Conservation (phyloP, 2,113 vertebrate genomes). For the Cyrtonyx montezumae region DNA sequence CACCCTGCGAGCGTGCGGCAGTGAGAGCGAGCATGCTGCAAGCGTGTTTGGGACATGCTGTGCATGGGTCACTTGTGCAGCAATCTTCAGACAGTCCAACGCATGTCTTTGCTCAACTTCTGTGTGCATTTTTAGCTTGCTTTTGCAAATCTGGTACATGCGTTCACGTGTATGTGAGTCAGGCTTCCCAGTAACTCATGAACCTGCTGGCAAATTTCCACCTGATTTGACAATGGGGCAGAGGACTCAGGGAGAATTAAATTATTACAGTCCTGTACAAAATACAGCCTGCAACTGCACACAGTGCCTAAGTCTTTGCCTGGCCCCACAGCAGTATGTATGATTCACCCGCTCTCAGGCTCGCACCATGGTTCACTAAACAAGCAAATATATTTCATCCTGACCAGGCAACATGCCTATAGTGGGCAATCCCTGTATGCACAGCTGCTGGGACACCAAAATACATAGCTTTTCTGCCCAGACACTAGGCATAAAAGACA, state of each 20-base stretch:
- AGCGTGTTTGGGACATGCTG: accelerated
- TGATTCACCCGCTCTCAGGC: constrained; percentile 16
- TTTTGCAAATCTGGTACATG: neutral
- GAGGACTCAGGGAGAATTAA: neutral
- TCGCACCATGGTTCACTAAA: neutral
- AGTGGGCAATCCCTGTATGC: neutral
- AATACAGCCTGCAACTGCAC: neutral
- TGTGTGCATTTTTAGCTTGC: neutral
- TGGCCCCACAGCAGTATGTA: neutral
- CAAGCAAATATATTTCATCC: constrained; percentile 1
- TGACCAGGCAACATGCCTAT: neutral
- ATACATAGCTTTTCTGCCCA: neutral
- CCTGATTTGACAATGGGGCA: constrained; percentile 13
- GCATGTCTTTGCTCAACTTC: neutral
- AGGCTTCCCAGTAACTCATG: neutral
- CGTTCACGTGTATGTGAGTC: neutral
- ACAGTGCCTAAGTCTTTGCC: neutral
- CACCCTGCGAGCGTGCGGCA: accelerated
- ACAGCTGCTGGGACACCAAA: neutral
- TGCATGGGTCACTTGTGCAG: neutral
- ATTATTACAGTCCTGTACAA: neutral
- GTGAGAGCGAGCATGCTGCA: accelerated
- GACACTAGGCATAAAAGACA: neutral
- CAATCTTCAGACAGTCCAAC: accelerated
- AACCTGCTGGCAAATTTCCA: constrained; percentile 10